phyloP scores from a whole-genome alignment of 1,140 invertebrate species.

The Aphis gossypii region DNA sequence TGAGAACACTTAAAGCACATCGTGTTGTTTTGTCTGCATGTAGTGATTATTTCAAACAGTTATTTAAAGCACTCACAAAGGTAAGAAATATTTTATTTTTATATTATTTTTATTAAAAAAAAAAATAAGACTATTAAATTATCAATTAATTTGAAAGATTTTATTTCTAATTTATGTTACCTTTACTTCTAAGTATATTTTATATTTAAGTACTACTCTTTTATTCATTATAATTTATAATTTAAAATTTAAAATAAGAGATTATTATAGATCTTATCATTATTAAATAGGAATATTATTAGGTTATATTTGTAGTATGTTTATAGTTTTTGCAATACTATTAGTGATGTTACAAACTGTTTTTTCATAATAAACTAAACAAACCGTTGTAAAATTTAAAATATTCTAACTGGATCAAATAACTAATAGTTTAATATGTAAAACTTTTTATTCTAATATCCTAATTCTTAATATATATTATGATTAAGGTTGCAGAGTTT shows the following conservation, averaged over 20 bases:
- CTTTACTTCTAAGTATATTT: too few species aligned
- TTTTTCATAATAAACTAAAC: too few species aligned
- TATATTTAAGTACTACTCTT: too few species aligned
- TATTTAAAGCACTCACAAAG: conserved; percentile 75
- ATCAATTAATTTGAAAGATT: not conserved
- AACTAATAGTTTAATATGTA: too few species aligned
- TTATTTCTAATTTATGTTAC: not conserved
- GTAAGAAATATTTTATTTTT: conserved; percentile 45
- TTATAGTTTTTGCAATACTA: too few species aligned
- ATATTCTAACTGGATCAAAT: too few species aligned
- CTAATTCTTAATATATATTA: not conserved
- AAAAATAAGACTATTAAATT: conserved; percentile 15
- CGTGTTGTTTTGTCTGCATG: conserved; percentile 88
- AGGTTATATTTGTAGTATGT: too few species aligned
- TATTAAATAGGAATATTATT: not conserved
- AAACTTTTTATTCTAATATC: not conserved
- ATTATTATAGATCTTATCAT: not conserved
- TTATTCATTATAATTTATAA: not conserved
- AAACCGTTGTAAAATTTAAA: too few species aligned
- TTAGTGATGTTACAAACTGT: too few species aligned
- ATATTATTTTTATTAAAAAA: conserved; percentile 1
- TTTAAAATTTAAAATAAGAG: not conserved
- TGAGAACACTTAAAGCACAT: conserved; percentile 81
- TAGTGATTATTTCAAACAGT: conserved; percentile 89
- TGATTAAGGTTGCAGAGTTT: not conserved